Conservation (phyloP, 2,113 vertebrate species). For the Psilopogon haemacephalus region DNA sequence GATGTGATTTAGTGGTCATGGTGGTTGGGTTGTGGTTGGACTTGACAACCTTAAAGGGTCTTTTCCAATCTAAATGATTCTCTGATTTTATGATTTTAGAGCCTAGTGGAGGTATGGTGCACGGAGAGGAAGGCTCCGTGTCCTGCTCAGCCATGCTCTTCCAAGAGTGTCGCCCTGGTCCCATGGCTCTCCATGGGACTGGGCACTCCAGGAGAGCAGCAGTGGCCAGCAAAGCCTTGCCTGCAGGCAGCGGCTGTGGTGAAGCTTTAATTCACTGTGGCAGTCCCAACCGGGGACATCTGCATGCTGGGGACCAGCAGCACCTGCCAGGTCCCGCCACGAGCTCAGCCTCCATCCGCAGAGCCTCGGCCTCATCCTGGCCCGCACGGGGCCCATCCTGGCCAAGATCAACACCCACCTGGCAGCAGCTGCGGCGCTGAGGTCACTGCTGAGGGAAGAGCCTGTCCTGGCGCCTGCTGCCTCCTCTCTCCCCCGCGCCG, state of each 20-base stretch:
- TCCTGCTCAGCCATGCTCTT: neutral
- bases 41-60: no score
- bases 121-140: neutral
- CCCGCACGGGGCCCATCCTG: fast-evolving
- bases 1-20: no score
- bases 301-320: neutral
- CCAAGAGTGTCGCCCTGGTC: neutral
- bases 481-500: neutral
- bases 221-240: neutral
- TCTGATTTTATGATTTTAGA: neutral
- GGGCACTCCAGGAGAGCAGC: neutral
- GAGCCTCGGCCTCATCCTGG: neutral
- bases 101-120: fast-evolving
- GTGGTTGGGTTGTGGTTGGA: no score
- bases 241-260: fast-evolving
- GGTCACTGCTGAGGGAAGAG: slow-evolving; percentile 42
- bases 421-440: neutral
- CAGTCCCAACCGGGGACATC: neutral
- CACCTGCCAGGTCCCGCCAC: neutral
- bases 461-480: neutral
- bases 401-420: slow-evolving; percentile 56
- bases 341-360: neutral
- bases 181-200: fast-evolving
- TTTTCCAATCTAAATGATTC: no score
- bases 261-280: fast-evolving